phyloP scores from a whole-genome alignment of 2,113 vertebrate species.

The Gopherus flavomarginatus region DNA sequence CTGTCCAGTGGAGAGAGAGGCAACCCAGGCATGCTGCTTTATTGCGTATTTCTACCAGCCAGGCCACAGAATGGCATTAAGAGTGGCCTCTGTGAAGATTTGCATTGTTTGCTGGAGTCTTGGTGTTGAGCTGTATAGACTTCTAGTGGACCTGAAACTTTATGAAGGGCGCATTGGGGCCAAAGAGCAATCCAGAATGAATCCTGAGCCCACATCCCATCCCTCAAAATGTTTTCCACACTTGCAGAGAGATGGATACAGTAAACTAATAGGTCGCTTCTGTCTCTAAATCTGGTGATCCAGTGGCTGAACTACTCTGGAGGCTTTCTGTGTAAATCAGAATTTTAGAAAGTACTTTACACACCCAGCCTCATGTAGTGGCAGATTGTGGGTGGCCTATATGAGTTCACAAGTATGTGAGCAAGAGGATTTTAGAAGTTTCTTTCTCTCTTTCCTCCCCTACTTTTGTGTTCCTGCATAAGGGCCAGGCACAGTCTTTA shows the following conservation, averaged over 20 bases:
- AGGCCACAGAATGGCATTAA: rapidly evolving
- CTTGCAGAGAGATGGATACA: neutral
- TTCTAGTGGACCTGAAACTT: neutral
- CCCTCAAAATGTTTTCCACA: neutral
- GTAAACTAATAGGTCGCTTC: neutral
- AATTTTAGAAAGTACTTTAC: neutral
- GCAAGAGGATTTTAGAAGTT: neutral
- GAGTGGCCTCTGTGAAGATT: neutral
- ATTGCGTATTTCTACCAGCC: neutral
- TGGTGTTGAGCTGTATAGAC: neutral
- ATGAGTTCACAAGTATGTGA: neutral
- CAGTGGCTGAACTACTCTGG: neutral
- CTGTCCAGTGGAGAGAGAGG: neutral
- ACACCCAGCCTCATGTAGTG: neutral
- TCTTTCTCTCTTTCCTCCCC: neutral
- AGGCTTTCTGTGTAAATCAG: neutral
- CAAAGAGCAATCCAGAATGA: neutral
- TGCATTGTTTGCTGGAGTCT: neutral
- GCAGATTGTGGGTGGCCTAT: neutral
- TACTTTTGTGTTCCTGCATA: neutral
- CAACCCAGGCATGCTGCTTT: neutral
- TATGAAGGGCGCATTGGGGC: neutral
- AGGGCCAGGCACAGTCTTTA: neutral
- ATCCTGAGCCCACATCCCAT: neutral
- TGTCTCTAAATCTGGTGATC: neutral